These are phyloP conservation scores for Noctua pronuba DNA, from an alignment of 2,888 invertebrate genomes.

Conservation along the genomic window DNA sequence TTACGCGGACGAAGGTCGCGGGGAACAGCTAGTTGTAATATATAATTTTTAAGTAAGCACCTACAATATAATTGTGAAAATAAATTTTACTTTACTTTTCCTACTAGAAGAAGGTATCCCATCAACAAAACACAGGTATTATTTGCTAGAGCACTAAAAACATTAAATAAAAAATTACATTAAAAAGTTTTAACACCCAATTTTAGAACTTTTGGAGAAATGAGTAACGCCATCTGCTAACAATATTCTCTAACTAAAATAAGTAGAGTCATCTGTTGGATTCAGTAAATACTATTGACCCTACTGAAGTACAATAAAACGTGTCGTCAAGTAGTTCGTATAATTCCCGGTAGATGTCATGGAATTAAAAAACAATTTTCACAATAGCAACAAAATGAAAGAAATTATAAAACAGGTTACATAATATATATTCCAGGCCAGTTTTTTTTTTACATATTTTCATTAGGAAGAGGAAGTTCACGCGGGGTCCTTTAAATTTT, in stretches of 20 bases:
- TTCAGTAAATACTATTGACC: not conserved
- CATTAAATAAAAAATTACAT: too few species aligned
- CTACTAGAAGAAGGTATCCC: not conserved
- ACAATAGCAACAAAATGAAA: not conserved
- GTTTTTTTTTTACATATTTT: too few species aligned
- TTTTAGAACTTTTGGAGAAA: not conserved
- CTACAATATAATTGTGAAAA: too few species aligned
- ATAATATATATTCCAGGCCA: too few species aligned
- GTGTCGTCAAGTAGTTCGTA: not conserved
- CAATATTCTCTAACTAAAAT: not conserved
- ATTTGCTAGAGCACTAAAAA: not conserved
- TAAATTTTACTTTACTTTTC: too few species aligned
- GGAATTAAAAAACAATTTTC: not conserved
- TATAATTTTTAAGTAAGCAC: not conserved
- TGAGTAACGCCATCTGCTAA: slow-evolving; percentile 11
- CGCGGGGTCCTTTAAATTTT: too few species aligned
- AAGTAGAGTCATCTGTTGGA: slow-evolving; percentile 3
- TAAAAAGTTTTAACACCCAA: not conserved
- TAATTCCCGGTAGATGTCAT: not conserved
- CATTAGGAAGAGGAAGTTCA: too few species aligned
- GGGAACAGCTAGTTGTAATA: too few species aligned
- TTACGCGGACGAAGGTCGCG: too few species aligned
- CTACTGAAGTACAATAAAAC: not conserved
- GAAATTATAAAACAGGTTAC: too few species aligned
- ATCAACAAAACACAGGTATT: not conserved